phyloP scores from a whole-genome alignment of 2,113 vertebrate species.

The human (Homo sapiens) region DNA sequence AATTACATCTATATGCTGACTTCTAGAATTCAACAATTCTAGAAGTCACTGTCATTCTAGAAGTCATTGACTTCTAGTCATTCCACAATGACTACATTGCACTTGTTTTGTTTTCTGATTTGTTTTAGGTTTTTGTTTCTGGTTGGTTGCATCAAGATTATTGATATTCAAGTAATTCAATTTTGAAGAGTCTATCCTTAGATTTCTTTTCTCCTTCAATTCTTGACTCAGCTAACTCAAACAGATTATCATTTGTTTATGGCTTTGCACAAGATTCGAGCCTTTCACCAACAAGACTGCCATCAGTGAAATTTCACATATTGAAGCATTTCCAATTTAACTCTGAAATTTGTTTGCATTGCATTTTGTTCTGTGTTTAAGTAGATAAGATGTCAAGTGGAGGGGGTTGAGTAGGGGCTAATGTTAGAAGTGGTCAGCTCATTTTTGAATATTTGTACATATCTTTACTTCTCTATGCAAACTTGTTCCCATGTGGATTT shows the following conservation, averaged over 20 bases:
- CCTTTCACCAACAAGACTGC: background rate
- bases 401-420: background rate
- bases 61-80: too few species aligned
- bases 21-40: background rate
- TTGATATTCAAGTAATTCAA: background rate
- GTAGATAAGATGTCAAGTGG: background rate
- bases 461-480: background rate
- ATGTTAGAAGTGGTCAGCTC: background rate
- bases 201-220: slow-evolving; percentile 6
- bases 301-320: background rate
- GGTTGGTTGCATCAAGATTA: background rate
- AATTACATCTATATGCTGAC: background rate
- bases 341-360: background rate
- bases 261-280: background rate
- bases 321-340: background rate
- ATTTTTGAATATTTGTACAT: background rate
- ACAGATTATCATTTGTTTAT: background rate
- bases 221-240: background rate
- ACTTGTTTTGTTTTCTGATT: background rate
- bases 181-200: background rate
- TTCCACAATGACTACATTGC: background rate
- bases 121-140: background rate
- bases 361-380: background rate
- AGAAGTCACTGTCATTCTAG: too few species aligned
- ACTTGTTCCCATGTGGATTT: background rate